Percentiles rank a stretch among this genome's conserved stretches.
Evolutionary conservation across 2,797 vertebrate genomes (phyloP).

Genomic region (Periophthalmus magnuspinnatus): DNA sequence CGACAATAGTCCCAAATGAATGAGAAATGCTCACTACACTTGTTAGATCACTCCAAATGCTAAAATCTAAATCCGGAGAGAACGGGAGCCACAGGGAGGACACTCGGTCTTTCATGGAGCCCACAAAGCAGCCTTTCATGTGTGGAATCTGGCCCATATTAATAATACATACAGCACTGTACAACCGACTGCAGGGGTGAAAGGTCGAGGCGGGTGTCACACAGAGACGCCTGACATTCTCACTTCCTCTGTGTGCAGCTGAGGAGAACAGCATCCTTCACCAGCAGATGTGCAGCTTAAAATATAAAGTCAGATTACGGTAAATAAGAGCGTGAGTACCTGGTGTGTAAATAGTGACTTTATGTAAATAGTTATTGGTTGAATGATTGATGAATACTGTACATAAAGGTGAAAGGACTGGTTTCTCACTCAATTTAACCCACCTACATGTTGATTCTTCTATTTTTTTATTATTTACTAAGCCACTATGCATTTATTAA

Average conservation of each 20-base stretch:
- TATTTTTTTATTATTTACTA: no score
- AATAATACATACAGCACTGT: slow-evolving; percentile 74
- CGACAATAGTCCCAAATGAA: slow-evolving; percentile 24
- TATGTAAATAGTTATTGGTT: no score
- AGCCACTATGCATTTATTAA: not conserved
- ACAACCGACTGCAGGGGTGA: slow-evolving; percentile 57
- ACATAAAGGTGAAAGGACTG: no score
- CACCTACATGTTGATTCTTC: no score
- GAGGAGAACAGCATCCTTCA: slow-evolving; percentile 32
- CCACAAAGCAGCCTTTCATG: slow-evolving; percentile 77
- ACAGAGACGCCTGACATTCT: slow-evolving; percentile 43
- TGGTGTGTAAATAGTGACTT: not conserved
- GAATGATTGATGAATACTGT: not conserved
- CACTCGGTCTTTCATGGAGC: slow-evolving; percentile 67
- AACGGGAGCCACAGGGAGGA: slow-evolving; percentile 33
- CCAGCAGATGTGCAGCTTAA: not conserved
- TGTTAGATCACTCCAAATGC: slow-evolving; percentile 16
- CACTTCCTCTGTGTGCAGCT: slow-evolving; percentile 47
- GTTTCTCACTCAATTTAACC: not conserved
- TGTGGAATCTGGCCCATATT: slow-evolving; percentile 76
- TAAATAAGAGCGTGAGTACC: not conserved
- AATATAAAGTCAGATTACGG: not conserved
- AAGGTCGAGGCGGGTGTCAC: slow-evolving; percentile 53
- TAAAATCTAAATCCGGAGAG: slow-evolving; percentile 25
- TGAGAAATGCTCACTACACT: slow-evolving; percentile 13